These are phyloP conservation scores for Ctenopoma kingsleyae DNA, from an alignment of 2,797 vertebrate genomes.

Conservation along the genomic window DNA sequence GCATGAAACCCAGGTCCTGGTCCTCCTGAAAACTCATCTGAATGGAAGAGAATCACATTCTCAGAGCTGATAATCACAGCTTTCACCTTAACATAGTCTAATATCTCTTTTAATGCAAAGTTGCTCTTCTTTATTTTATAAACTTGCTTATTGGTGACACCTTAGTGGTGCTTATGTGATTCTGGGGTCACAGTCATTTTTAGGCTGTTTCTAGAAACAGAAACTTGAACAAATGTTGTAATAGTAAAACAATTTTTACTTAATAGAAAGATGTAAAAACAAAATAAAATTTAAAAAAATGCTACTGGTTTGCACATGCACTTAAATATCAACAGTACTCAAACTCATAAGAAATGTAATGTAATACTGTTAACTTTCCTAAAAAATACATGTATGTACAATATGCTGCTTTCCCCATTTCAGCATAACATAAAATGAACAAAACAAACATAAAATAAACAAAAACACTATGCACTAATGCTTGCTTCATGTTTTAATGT, in stretches of 20 bases:
- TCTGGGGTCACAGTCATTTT: neutral
- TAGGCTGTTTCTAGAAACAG: neutral
- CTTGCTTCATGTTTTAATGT: neutral
- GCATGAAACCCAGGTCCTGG: slow-evolving; percentile 87
- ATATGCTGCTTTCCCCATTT: neutral
- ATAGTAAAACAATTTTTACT: neutral
- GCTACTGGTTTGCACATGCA: slow-evolving; percentile 14
- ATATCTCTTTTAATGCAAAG: neutral
- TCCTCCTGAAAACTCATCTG: slow-evolving; percentile 99
- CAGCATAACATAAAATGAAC: too few species aligned
- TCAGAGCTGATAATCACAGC: slow-evolving; percentile 2
- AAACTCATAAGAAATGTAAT: neutral
- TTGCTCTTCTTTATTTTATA: neutral
- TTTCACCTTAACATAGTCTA: neutral
- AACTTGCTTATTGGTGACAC: neutral
- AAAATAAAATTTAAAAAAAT: neutral
- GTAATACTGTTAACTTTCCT: neutral
- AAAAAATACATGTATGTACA: neutral
- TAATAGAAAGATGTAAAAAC: slow-evolving; percentile 1
- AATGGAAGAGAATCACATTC: slow-evolving; percentile 6
- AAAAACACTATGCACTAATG: neutral
- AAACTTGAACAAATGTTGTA: neutral
- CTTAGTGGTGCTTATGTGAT: neutral
- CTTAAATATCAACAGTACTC: slow-evolving; percentile 5
- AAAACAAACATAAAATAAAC: slow-evolving; percentile 14